Evolutionary conservation across 2,888 invertebrate genomes (phyloP).

Genomic region (Chymomyza fuscimana): DNA sequence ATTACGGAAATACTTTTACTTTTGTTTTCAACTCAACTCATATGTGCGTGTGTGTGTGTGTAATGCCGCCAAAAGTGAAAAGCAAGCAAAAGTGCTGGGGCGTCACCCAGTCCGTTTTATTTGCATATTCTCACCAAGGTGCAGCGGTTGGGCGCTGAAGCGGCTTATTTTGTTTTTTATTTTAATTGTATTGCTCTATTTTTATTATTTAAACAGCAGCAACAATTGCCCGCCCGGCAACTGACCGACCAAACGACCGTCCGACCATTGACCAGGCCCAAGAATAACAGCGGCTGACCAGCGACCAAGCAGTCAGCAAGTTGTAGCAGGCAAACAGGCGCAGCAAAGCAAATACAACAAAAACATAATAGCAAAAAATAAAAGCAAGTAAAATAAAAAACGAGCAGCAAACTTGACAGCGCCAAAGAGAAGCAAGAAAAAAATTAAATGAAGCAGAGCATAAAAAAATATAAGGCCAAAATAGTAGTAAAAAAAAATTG

Average conservation of each 20-base stretch:
- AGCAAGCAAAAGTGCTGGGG: slow-evolving; percentile 59
- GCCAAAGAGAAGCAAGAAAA: slow-evolving; percentile 12
- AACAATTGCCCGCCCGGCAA: not conserved
- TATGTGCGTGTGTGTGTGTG: not conserved
- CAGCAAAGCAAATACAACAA: not conserved
- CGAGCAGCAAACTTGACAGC: not conserved
- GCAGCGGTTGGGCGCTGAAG: not conserved
- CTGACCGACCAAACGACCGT: not conserved
- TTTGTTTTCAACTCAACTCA: slow-evolving; percentile 59
- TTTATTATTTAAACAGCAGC: slow-evolving; percentile 4
- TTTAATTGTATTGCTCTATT: slow-evolving; percentile 28
- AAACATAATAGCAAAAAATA: slow-evolving; percentile 22
- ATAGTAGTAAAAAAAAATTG: slow-evolving; percentile 18
- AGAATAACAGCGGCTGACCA: slow-evolving; percentile 77
- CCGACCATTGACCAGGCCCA: slow-evolving; percentile 36
- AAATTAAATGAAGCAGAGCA: slow-evolving; percentile 8
- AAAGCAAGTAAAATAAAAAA: slow-evolving; percentile 20
- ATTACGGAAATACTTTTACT: slow-evolving; percentile 55
- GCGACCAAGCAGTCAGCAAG: slow-evolving; percentile 79
- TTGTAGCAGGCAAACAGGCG: slow-evolving; percentile 68
- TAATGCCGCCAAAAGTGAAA: slow-evolving; percentile 66
- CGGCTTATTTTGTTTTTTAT: slow-evolving; percentile 18
- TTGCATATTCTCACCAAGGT: slow-evolving; percentile 17
- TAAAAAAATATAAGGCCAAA: slow-evolving; percentile 6
- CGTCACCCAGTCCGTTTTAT: slow-evolving; percentile 38